Base-by-base conservation (phyloP, 1,140 invertebrate genomes). In the Solenopsis fugax region DNA sequence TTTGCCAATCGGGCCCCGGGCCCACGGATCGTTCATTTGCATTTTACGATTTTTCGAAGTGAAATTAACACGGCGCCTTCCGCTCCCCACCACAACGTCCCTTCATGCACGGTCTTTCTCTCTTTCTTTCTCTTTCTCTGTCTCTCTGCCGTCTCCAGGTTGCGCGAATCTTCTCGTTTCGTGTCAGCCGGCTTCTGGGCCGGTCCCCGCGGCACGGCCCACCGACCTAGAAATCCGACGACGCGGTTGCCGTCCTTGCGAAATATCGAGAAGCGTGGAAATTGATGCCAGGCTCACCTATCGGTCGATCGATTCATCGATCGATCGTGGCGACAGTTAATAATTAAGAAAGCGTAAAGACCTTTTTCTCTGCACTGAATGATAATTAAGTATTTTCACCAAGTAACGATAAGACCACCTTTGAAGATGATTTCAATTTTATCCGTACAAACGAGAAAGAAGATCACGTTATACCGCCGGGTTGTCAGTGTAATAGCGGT, bases 21-120 rank as follows among this genome's bases (percentile, higher is more conserved):
- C 88, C 91, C 91, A 86, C 76, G 65, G 84, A 88, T 87, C 78
- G 76, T 91, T 93, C 93, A 95, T 95, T 95, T 95, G 93, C 94
- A 95, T 95, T 95, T 95, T 94, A 95, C 93, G 94, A 95, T 95
- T 95, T 91, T 94, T 93, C 92, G 89, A 93, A 93, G 92, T 93
- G 93, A 94, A 95, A 94, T 95, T 95, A 93, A 94, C 93, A 90
- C 91, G 88, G 84, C 86, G 88, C 84, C 90, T 87, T 90, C 89
- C 88, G 76, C 65, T 78, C 41, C 65, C 56, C 77, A 34, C 34
- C 54, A 37, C 29, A 10, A 37, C 54, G 34, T 62, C 56, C 29
- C 13, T 21, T 45, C 37, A 4, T 80, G 9, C 71, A 69, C 50
- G 13, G 4, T 72, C 52, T 16, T 29, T 78, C 48, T 65, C 41